Conservation (phyloP, 2,888 invertebrate genomes). For the Drosophila formosana region DNA sequence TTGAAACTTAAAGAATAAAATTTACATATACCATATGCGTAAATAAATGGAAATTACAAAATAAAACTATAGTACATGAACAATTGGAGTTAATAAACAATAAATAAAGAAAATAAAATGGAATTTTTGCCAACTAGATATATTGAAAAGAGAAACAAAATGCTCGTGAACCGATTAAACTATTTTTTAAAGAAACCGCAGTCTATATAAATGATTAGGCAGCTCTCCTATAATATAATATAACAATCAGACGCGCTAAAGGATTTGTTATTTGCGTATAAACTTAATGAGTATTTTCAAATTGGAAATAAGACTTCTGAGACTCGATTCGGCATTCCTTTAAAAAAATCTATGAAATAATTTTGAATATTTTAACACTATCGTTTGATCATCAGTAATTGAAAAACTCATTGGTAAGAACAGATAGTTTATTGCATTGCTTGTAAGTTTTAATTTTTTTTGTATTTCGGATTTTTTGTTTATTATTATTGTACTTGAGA, state of each 20-base stretch:
- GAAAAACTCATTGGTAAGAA: background rate
- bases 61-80: slow-evolving; percentile 20
- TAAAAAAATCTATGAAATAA: no score
- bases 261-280: no score
- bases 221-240: no score
- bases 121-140: slow-evolving; percentile 14
- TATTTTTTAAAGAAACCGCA: background rate
- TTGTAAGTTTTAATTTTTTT: background rate
- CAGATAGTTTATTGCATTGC: slow-evolving; percentile 13
- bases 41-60: slow-evolving; percentile 34
- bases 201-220: no score
- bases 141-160: no score
- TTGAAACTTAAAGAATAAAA: slow-evolving; percentile 20
- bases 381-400: no score
- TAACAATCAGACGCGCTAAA: no score
- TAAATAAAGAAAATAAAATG: slow-evolving; percentile 20
- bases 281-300: no score
- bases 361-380: no score
- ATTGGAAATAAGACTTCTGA: no score
- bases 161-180: background rate
- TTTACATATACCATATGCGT: slow-evolving; percentile 23
- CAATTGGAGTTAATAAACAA: slow-evolving; percentile 43
- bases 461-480: background rate
- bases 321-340: no score
- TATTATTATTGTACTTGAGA: slow-evolving; percentile 32